Evolutionary conservation across 1,140 invertebrate genomes (phyloP), one percentile per base, ranked within the genome.

Genomic region (Ceratoteleas bidentatus): DNA sequence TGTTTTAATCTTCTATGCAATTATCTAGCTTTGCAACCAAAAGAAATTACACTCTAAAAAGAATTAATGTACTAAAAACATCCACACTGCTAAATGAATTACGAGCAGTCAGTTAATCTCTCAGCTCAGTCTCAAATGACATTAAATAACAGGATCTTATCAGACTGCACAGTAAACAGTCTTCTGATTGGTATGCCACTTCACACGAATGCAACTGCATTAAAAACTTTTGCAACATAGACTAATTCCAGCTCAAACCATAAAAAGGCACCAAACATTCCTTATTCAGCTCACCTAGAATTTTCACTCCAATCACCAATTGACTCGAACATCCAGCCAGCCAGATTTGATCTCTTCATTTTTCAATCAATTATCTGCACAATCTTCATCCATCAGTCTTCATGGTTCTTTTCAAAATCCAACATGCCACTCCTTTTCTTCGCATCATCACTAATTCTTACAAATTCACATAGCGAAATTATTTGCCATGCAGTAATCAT

Each of bases 211-310:
- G 40, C 50, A 34, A 53, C 32, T 60, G 60, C 24, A 58, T 40
- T 36, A 60, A 53, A 38, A 58, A 69, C 33, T 60, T 66, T 34
- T 57, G 13, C 52, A 10, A 60, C 61, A 77, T 68, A 36, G 52
- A 68, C 65, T 58, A 64, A 70, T 54, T 80, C 64, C 64, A 65
- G 49, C 73, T 80, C 66, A 69, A 80, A 52, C 68, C 62, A 79
- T 52, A 49, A 72, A 80, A 70, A 64, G 61, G 65, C 75, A 77
- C 74, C 77, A 77, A 70, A 77, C 73, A 81, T 84, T 74, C 77
- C 16, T 70, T 81, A 74, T 76, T 84, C 78, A 68, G 83, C 83
- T 84, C 83, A 84, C 83, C 83, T 84, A 78, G 58, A 76, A 84
- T 84, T 72, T 80, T 82, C 79, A 82, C 65, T 74, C 83, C 78